Base-by-base conservation (phyloP, 2,113 vertebrate species). In the Natator depressus region DNA sequence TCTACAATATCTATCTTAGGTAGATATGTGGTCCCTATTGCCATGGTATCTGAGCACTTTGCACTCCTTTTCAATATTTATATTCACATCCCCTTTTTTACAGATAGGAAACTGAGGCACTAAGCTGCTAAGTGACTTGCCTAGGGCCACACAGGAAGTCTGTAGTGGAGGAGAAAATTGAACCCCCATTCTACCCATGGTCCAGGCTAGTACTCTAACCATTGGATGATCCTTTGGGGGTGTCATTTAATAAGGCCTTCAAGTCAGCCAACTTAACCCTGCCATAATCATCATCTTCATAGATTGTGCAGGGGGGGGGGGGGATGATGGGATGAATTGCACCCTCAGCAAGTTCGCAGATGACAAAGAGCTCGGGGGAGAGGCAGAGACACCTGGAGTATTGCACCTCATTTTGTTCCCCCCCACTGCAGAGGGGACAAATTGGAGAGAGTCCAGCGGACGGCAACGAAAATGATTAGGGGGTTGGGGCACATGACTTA, bases 1-100 rank as follows among this genome's bases (percentile, higher is more conserved):
- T 87, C 75, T 81, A 93, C 53, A 82, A 2, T 25, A 29, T 59
- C 51, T 83, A 0, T 84, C 80, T 85, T 82, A 25, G 46, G n/a
- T 69, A 27, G 53, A 84, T 80, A 5, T 49, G n/a, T n/a, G 5
- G 75, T 9, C 25, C 16, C 1, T 3, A 29, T 85, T 17, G 22
- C 3, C 35, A 84, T 57, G 80, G 46, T 42, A 86, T 25, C 14
- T 25, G 49, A 38, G 59, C 5, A 17, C 7, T 84, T 90, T 72
- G 11, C 35, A 25, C 22, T 59, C 87, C 51, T 94, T 27, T 46
- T n/a, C 27, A 47, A 2, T 46, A 72, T 29, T 42, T 92, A 86
- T 0, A 3, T 88, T 82, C 91, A 3, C 38, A 38, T 7, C 0
- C 5, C 22, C 13, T 62, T 80, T 49, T 22, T 2, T 1, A 6